Evolutionary conservation across 1,140 invertebrate genomes (phyloP).

Genomic region (Notospermus geniculatus): DNA sequence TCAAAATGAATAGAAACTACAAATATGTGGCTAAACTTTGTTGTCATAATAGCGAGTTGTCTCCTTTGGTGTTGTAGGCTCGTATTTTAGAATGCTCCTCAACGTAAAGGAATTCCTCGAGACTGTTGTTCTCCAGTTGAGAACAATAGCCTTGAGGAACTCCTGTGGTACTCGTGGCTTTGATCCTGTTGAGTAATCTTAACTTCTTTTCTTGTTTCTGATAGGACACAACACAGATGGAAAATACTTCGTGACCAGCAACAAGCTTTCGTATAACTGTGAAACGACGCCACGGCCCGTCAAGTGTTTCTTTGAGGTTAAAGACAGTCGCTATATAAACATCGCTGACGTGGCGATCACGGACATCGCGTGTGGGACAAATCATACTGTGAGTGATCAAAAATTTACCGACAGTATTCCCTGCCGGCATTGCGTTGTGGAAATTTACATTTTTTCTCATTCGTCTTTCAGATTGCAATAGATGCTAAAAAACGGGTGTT

Average conservation of each 20-base stretch:
- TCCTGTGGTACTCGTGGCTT: no score
- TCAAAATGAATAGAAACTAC: no score
- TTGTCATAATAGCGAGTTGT: no score
- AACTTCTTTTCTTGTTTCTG: slow-evolving; percentile 22
- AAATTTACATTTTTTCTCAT: slow-evolving; percentile 10
- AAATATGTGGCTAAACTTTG: no score
- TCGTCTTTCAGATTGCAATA: slow-evolving; percentile 68
- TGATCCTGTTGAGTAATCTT: slow-evolving; percentile 2
- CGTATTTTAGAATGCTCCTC: no score
- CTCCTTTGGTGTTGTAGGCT: no score
- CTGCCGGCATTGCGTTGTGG: no score
- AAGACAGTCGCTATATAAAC: slow-evolving; percentile 80
- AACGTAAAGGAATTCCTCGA: no score
- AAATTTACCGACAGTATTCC: no score
- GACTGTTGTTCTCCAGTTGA: no score
- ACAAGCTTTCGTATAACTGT: slow-evolving; percentile 81
- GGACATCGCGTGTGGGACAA: slow-evolving; percentile 85
- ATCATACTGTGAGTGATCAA: slow-evolving; percentile 80
- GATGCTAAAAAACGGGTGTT: slow-evolving; percentile 83
- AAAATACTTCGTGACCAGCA: slow-evolving; percentile 86
- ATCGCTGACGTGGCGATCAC: slow-evolving; percentile 83
- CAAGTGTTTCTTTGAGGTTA: slow-evolving; percentile 74
- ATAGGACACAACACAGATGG: slow-evolving; percentile 90
- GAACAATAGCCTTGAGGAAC: no score
- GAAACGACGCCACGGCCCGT: slow-evolving; percentile 82